Percentiles rank a stretch among this genome's conserved stretches.
These are phyloP conservation scores for Centruroides sculpturatus DNA, from an alignment of 1,140 invertebrate genomes.

Conservation along the genomic window DNA sequence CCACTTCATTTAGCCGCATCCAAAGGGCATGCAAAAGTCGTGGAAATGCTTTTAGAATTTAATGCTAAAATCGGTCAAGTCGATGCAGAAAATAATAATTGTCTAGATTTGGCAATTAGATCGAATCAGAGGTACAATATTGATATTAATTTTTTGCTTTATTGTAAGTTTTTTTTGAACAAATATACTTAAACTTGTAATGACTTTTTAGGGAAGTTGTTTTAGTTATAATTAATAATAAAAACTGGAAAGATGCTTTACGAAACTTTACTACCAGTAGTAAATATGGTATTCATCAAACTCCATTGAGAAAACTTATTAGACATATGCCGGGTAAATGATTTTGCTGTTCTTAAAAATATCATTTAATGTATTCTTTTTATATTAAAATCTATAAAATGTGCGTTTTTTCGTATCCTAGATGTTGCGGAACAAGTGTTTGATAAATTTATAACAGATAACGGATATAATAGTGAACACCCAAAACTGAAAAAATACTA, in stretches of 20 bases:
- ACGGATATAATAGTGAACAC: slow-evolving; percentile 27
- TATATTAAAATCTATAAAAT: too few relatives aligned
- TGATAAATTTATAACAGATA: slow-evolving; percentile 29
- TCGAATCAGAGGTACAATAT: slow-evolving; percentile 17
- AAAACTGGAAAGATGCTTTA: slow-evolving; percentile 31
- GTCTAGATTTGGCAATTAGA: slow-evolving; percentile 35
- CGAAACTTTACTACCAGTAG: slow-evolving; percentile 27
- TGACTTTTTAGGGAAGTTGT: slow-evolving; percentile 30
- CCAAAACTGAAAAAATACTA: slow-evolving; percentile 28
- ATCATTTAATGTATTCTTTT: too few relatives aligned
- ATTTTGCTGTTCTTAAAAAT: not conserved
- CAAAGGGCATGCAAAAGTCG: slow-evolving; percentile 28
- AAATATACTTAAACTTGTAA: too few relatives aligned
- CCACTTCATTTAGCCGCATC: slow-evolving; percentile 27
- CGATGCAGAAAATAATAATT: slow-evolving; percentile 30
- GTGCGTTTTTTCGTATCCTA: slow-evolving; percentile 5
- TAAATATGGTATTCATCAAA: slow-evolving; percentile 24
- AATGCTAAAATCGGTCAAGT: slow-evolving; percentile 27
- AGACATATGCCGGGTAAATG: slow-evolving; percentile 33
- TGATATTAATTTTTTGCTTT: too few relatives aligned
- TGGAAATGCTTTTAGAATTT: slow-evolving; percentile 28
- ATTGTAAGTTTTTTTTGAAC: too few relatives aligned
- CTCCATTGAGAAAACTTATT: slow-evolving; percentile 38
- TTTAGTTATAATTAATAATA: slow-evolving; percentile 27
- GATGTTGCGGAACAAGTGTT: slow-evolving; percentile 37